A percentile compares a stretch with the other conserved stretches of the same genome.
Evolutionary conservation across 2,888 invertebrate genomes (phyloP).

Genomic region (Pyrrhia umbra): DNA sequence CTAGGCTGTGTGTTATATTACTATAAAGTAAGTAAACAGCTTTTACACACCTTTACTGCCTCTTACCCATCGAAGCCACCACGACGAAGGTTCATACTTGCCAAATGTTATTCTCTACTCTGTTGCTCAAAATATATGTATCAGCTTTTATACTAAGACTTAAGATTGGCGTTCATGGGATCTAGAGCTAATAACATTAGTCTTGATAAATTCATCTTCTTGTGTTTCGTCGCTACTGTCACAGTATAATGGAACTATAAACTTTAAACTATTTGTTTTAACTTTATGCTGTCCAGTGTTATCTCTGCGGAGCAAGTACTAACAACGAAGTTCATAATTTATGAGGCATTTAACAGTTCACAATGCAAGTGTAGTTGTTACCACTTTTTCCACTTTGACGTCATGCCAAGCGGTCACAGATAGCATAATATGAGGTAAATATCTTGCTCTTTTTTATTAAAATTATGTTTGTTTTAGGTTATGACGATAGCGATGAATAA

Average conservation of each 20-base stretch:
- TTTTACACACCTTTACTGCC: too few relatives aligned
- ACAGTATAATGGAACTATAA: slow-evolving; percentile 14
- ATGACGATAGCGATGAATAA: slow-evolving; percentile 14
- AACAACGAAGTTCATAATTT: slow-evolving; percentile 40
- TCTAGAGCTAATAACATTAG: too few relatives aligned
- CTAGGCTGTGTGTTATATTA: too few relatives aligned
- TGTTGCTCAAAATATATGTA: too few relatives aligned
- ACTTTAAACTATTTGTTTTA: slow-evolving; percentile 33
- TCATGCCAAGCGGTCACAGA: slow-evolving; percentile 37
- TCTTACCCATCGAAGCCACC: too few relatives aligned
- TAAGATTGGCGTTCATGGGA: too few relatives aligned
- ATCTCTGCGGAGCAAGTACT: slow-evolving; percentile 34
- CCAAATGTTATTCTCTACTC: too few relatives aligned
- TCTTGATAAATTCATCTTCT: too few relatives aligned
- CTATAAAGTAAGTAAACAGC: too few relatives aligned
- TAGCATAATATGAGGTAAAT: slow-evolving; percentile 43
- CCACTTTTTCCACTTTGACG: slow-evolving; percentile 47
- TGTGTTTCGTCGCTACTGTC: neutral
- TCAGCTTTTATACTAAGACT: too few relatives aligned
- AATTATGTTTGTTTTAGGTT: slow-evolving; percentile 29
- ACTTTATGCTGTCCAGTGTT: slow-evolving; percentile 35
- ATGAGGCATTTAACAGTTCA: slow-evolving; percentile 39
- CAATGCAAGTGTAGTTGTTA: slow-evolving; percentile 37
- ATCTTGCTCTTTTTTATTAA: slow-evolving; percentile 12
- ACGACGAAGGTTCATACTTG: too few relatives aligned